Conservation (phyloP, 2,113 vertebrate species). For the Copsychus sechellarum region DNA sequence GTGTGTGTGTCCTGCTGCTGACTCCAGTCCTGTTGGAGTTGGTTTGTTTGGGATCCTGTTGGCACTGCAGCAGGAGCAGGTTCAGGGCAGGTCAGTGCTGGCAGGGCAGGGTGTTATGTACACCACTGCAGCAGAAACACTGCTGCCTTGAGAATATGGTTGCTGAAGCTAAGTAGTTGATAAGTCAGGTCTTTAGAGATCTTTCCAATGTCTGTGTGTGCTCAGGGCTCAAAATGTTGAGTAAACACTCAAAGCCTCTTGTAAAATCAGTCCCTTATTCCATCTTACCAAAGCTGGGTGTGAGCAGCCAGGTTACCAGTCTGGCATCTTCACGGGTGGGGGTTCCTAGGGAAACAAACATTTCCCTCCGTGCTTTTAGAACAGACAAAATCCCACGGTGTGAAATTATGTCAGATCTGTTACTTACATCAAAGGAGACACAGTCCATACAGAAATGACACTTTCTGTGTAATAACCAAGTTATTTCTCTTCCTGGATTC, state of each 20-base stretch:
- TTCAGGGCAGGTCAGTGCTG: neutral
- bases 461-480: neutral
- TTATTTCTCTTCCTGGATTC: slow-evolving; percentile 11
- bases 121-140: neutral
- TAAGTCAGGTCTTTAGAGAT: slow-evolving; percentile 1
- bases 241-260: neutral
- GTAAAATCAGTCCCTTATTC: neutral
- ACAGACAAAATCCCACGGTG: neutral
- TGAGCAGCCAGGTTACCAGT: neutral
- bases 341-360: neutral
- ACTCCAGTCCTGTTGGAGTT: neutral
- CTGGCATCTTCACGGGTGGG: neutral
- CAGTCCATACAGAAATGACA: neutral
- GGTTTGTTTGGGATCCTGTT: neutral
- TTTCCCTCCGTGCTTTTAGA: neutral
- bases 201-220: neutral
- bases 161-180: neutral
- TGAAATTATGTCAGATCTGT: neutral
- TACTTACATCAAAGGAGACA: neutral
- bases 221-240: neutral
- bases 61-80: neutral
- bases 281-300: neutral
- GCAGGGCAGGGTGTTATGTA: neutral
- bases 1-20: neutral
- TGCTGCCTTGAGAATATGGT: neutral